Percentiles rank a stretch among this genome's conserved stretches.
Evolutionary conservation across 2,113 vertebrate genomes (phyloP).

Genomic region (Datnioides undecimradiatus): DNA sequence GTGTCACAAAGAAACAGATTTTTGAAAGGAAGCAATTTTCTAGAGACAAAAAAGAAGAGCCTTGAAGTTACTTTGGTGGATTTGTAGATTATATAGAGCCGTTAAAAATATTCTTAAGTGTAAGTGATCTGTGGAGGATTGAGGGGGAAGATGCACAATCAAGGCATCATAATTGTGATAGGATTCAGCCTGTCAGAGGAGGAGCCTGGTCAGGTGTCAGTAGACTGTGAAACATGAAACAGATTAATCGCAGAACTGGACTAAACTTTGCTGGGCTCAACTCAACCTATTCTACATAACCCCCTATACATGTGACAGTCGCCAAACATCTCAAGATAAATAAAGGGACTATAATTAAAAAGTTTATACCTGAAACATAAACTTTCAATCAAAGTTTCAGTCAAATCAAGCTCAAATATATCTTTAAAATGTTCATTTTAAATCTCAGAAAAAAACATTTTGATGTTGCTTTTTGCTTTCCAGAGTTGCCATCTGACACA

Average conservation of each 20-base stretch:
- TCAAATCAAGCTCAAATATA: too few species aligned
- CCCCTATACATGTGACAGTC: not conserved
- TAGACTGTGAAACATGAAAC: constrained; percentile 66
- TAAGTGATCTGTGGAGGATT: not conserved
- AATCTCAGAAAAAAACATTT: not conserved
- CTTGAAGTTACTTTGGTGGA: not conserved
- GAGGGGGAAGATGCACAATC: constrained; percentile 10
- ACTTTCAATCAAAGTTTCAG: too few species aligned
- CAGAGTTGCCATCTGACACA: not conserved
- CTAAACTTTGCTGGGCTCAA: not conserved
- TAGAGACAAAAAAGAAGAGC: not conserved
- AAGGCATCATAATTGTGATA: constrained; percentile 62
- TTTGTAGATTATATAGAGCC: not conserved
- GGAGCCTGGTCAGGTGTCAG: constrained; percentile 46
- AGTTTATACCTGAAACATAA: too few species aligned
- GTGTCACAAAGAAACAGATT: not conserved
- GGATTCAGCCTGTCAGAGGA: constrained; percentile 66
- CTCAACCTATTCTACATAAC: not conserved
- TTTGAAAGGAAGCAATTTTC: not conserved
- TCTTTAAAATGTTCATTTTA: too few species aligned
- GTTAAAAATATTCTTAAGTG: not conserved
- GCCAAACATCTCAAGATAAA: not conserved
- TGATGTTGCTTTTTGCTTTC: not conserved
- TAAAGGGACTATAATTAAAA: too few species aligned
- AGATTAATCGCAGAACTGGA: constrained; percentile 41